A percentile compares a stretch with the other conserved stretches of the same genome.
Evolutionary conservation across 2,888 invertebrate genomes (phyloP).

Genomic region (Lordiphosa fenestrarum): DNA sequence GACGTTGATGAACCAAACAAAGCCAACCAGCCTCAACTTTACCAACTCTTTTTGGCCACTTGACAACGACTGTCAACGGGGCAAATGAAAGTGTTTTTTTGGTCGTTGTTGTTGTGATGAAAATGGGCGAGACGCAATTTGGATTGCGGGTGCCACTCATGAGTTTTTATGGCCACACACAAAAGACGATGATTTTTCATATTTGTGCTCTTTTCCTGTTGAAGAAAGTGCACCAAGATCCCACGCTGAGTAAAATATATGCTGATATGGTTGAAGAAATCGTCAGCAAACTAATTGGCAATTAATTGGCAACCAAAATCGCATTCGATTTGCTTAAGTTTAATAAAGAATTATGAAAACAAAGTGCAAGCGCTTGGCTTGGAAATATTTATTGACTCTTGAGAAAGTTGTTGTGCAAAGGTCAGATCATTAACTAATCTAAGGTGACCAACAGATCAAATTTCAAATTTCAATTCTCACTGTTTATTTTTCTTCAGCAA

Average conservation of each 20-base stretch:
- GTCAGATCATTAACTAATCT: no score
- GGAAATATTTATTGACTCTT: no score
- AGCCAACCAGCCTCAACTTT: slow-evolving; percentile 13
- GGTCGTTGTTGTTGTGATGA: slow-evolving; percentile 29
- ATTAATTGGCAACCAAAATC: slow-evolving; percentile 53
- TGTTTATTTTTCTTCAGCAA: no score
- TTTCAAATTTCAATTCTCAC: no score
- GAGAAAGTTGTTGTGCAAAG: slow-evolving; percentile 3
- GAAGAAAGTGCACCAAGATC: slow-evolving; percentile 11
- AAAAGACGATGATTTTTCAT: slow-evolving; percentile 58
- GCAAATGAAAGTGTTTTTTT: slow-evolving; percentile 73
- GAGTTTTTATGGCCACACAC: slow-evolving; percentile 69
- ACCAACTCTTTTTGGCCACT: slow-evolving; percentile 42
- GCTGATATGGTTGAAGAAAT: slow-evolving; percentile 33
- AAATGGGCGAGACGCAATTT: slow-evolving; percentile 40
- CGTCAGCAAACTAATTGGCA: slow-evolving; percentile 63
- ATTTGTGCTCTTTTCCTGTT: slow-evolving; percentile 26
- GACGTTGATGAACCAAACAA: slow-evolving; percentile 8
- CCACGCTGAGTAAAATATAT: slow-evolving; percentile 4
- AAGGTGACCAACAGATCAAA: no score
- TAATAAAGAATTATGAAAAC: slow-evolving; percentile 1
- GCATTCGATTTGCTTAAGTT: slow-evolving; percentile 48
- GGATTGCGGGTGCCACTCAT: slow-evolving; percentile 68
- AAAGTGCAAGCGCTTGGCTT: no score
- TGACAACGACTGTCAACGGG: slow-evolving; percentile 66